Percentiles rank a stretch among this genome's conserved stretches.
These are phyloP conservation scores for Gorsachius goisagi DNA, from an alignment of 2,113 vertebrate genomes.

Conservation along the genomic window DNA sequence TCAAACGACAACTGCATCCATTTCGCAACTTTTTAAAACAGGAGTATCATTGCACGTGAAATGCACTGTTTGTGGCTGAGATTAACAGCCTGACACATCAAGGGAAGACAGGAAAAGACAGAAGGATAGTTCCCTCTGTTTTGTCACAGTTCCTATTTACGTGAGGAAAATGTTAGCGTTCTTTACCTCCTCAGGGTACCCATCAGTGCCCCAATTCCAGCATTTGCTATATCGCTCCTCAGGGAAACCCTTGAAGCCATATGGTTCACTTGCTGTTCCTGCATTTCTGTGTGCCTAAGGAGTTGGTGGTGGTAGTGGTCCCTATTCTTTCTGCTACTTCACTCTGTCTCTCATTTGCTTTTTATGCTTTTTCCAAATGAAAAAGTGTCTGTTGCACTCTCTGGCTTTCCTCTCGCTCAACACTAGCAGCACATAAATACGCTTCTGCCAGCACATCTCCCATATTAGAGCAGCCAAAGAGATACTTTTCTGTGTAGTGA, in stretches of 20 bases:
- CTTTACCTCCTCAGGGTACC: background rate
- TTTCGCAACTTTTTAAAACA: background rate
- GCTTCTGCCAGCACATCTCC: background rate
- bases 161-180: background rate
- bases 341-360: background rate
- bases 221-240: background rate
- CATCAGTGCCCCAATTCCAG: background rate
- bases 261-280: background rate
- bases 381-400: background rate
- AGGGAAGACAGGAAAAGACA: background rate
- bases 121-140: background rate
- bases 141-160: background rate
- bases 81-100: background rate
- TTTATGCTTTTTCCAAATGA: background rate
- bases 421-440: background rate
- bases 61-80: background rate
- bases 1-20: background rate
- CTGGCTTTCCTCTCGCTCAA: background rate
- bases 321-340: background rate
- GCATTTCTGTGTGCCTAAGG: background rate
- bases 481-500: background rate
- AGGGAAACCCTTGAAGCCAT: background rate
- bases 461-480: background rate
- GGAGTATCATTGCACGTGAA: rapidly evolving
- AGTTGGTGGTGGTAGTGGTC: background rate